phyloP scores from a whole-genome alignment of 2,888 invertebrate genomes.

The Phragmatobia fuliginosa region DNA sequence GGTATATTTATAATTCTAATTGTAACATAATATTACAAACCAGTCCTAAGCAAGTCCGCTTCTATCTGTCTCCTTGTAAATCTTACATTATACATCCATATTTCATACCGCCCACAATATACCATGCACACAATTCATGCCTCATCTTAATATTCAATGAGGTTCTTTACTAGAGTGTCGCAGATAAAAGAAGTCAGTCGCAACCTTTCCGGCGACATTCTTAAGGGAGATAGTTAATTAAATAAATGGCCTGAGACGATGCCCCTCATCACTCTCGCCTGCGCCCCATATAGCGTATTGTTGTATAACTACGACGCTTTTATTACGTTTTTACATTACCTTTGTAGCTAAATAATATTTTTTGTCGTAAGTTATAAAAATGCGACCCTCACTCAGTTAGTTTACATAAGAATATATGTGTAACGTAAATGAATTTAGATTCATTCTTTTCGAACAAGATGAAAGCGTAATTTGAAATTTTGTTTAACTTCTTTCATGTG shows the following conservation, averaged over 20 bases:
- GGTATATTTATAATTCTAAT: neutral
- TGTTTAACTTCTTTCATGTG: neutral
- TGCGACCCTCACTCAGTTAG: conserved; percentile 10
- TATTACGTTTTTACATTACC: conserved; percentile 49
- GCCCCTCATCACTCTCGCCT: conserved; percentile 59
- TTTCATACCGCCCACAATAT: conserved; percentile 28
- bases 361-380: conserved; percentile 32
- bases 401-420: neutral
- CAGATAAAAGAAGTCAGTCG: conserved; percentile 48
- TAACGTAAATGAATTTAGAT: conserved; percentile 2
- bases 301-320: conserved; percentile 47
- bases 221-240: conserved; percentile 70
- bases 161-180: conserved; percentile 39
- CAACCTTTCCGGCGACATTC: conserved; percentile 51
- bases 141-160: conserved; percentile 58
- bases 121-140: conserved; percentile 27
- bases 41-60: neutral
- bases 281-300: conserved; percentile 54
- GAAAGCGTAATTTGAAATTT: neutral
- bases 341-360: conserved; percentile 41
- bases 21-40: neutral
- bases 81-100: conserved; percentile 9
- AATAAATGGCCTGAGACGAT: conserved; percentile 66
- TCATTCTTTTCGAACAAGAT: neutral
- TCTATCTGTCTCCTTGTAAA: neutral